A percentile compares a stretch with the other conserved stretches of the same genome.
phyloP scores from a whole-genome alignment of 2,797 vertebrate genomes.

The Dendrocincla fuliginosa region DNA sequence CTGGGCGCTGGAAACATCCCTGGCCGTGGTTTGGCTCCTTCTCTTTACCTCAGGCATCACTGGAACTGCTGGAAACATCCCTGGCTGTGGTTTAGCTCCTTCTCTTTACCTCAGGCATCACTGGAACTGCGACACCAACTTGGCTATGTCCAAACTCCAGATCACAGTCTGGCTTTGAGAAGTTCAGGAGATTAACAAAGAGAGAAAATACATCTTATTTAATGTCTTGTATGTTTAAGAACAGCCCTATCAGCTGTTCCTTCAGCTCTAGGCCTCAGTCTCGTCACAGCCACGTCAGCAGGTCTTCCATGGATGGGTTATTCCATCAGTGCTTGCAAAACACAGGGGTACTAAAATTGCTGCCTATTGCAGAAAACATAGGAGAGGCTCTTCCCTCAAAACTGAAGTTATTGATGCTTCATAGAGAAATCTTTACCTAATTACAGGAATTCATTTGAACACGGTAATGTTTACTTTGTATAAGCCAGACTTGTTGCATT shows the following conservation, averaged over 20 bases:
- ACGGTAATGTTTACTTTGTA: not conserved
- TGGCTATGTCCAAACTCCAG: not conserved
- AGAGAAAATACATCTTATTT: not conserved
- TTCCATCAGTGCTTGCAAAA: not conserved
- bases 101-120: too few relatives aligned
- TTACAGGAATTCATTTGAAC: not conserved
- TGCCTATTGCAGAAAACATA: not conserved
- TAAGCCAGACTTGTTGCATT: not conserved
- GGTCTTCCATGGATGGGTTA: not conserved
- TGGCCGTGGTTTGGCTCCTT: not conserved
- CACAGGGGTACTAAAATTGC: not conserved
- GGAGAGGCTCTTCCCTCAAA: not conserved
- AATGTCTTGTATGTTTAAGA: not conserved
- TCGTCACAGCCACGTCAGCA: not conserved
- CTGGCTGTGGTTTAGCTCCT: too few relatives aligned
- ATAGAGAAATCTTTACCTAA: not conserved
- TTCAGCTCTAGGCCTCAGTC: not conserved
- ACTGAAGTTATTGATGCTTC: not conserved
- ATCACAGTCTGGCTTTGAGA: not conserved
- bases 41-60: not conserved
- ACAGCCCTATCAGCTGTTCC: not conserved
- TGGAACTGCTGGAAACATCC: not conserved
- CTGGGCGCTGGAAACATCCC: not conserved
- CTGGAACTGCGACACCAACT: not conserved
- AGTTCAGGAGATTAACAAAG: rapidly evolving